These are phyloP conservation scores for Pelecanus crispus DNA, from an alignment of 2,113 vertebrate genomes.

Conservation along the genomic window DNA sequence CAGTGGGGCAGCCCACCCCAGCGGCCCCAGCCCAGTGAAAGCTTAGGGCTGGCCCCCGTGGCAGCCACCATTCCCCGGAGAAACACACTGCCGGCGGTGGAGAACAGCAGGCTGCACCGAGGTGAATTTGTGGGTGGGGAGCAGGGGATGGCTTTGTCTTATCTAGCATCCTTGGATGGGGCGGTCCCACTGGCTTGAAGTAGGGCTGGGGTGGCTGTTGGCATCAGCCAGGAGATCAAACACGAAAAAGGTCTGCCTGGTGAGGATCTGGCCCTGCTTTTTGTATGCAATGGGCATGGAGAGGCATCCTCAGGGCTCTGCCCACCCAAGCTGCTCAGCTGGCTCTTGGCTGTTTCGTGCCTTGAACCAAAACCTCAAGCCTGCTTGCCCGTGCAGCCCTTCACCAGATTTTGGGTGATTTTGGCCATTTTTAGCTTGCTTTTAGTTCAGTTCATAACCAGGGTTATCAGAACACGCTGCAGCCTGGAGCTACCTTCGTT, in stretches of 20 bases:
- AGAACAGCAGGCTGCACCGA: conserved; percentile 92
- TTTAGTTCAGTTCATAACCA: not conserved
- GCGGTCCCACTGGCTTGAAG: not conserved
- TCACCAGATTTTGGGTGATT: not conserved
- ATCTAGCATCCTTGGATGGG: not conserved
- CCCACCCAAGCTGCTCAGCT: not conserved
- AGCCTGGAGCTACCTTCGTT: not conserved
- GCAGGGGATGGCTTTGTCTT: not conserved
- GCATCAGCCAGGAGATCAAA: accelerated
- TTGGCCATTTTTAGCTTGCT: not conserved
- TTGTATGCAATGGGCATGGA: not conserved
- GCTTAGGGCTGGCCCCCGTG: conserved; percentile 56
- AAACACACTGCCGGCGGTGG: conserved; percentile 92
- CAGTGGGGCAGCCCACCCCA: conserved; percentile 86
- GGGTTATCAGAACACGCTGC: not conserved
- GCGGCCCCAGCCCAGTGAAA: conserved; percentile 76
- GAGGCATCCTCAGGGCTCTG: not conserved
- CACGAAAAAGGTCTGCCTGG: not conserved
- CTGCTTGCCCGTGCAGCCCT: not conserved
- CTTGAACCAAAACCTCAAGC: not conserved
- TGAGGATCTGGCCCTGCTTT: not conserved
- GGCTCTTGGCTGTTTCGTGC: not conserved
- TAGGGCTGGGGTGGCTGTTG: not conserved
- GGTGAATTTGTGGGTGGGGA: conserved; percentile 68
- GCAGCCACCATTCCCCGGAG: conserved; percentile 89